Conservation (phyloP, 2,888 invertebrate species). For the Xestia rhomboidea region DNA sequence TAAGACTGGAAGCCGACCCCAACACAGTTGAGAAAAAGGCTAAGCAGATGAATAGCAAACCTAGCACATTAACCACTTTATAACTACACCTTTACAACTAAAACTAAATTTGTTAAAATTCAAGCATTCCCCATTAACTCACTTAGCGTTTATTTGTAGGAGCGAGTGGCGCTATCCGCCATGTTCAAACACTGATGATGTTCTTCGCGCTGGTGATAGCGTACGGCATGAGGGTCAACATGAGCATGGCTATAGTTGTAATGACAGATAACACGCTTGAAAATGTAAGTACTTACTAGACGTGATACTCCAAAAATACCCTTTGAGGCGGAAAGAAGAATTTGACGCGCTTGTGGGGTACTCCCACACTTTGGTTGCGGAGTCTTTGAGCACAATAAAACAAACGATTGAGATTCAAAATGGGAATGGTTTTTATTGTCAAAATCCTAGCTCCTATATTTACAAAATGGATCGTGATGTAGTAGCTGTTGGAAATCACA, state of each 20-base stretch:
- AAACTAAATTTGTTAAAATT: not conserved
- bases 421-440: too few species aligned
- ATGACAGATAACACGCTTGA: constrained; percentile 88
- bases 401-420: too few species aligned
- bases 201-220: constrained; percentile 90
- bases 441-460: too few species aligned
- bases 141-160: constrained; percentile 13
- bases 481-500: too few species aligned
- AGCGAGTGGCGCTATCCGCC: constrained; percentile 87
- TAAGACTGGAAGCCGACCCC: too few species aligned
- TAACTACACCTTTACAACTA: not conserved
- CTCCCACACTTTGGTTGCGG: too few species aligned
- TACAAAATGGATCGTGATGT: too few species aligned
- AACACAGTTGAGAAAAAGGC: too few species aligned
- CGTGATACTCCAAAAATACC: not conserved
- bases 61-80: too few species aligned
- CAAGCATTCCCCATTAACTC: not conserved
- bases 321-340: not conserved
- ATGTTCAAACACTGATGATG: constrained; percentile 90
- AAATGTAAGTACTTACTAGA: constrained; percentile 69
- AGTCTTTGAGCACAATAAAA: too few species aligned
- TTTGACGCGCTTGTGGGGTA: too few species aligned
- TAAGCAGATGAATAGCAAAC: too few species aligned
- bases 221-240: constrained; percentile 91
- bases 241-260: constrained; percentile 92